Percentiles rank a stretch among this genome's conserved stretches.
Evolutionary conservation across 2,797 vertebrate genomes (phyloP).

Genomic region (Mus minutoides): DNA sequence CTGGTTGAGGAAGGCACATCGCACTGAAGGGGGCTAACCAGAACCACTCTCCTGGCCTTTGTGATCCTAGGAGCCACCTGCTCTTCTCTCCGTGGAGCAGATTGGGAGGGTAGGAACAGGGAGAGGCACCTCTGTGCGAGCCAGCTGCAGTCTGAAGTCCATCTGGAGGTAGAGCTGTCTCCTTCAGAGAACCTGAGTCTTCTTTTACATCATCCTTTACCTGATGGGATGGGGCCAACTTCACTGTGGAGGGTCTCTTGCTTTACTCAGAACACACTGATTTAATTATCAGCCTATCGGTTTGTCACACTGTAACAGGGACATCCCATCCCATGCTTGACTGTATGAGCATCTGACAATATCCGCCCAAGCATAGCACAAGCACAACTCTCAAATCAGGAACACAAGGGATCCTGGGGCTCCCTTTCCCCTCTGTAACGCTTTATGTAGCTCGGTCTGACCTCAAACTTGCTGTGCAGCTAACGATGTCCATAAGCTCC

Average conservation of each 20-base stretch:
- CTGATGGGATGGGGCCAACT: neutral
- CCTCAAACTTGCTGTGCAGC: neutral
- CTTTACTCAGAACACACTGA: neutral
- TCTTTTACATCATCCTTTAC: too few relatives aligned
- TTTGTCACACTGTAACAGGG: neutral
- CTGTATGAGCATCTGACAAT: neutral
- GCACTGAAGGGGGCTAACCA: too few relatives aligned
- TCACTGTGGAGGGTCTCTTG: too few relatives aligned
- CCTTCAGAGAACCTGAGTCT: neutral
- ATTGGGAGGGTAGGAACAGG: rapidly evolving
- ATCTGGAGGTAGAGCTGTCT: neutral
- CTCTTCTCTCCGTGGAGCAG: too few relatives aligned
- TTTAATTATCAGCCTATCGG: neutral
- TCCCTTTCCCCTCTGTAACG: neutral
- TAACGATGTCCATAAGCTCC: neutral
- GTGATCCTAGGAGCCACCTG: too few relatives aligned
- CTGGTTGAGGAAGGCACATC: too few relatives aligned
- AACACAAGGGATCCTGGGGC: neutral
- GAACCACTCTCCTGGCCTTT: neutral
- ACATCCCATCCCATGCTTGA: too few relatives aligned
- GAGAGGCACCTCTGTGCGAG: neutral
- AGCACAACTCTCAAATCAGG: neutral
- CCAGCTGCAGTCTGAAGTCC: neutral
- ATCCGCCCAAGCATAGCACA: neutral
- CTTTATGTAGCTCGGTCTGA: neutral